Evolutionary conservation across 2,888 invertebrate genomes (phyloP), one percentile per base, ranked within the genome.

Genomic region (Branchellion lobata): DNA sequence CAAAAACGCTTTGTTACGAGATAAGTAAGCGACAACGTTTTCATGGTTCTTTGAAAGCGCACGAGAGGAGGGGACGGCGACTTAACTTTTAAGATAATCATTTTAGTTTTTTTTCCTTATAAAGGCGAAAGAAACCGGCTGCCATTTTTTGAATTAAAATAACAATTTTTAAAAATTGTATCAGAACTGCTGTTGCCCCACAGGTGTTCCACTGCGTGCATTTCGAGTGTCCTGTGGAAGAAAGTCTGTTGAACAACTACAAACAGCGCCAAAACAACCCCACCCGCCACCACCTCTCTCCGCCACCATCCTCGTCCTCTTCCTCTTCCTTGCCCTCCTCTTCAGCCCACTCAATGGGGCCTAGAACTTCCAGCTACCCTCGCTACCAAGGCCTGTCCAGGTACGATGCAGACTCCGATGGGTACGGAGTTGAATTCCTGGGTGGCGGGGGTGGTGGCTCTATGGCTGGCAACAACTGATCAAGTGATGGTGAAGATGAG

Each of bases 151-250:
- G n/a, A n/a, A n/a, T n/a, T n/a, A n/a, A n/a, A n/a, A n/a, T n/a
- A n/a, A n/a, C n/a, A n/a, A n/a, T n/a, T n/a, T n/a, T n/a, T n/a
- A n/a, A n/a, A n/a, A n/a, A n/a, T n/a, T n/a, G n/a, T n/a, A n/a
- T n/a, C n/a, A n/a, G n/a, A 5, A 40, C 40, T 14, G 5, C 40
- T 14, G 14, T 14, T 14, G 14, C 40, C 40, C 5, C 40, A 40
- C 40, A 96, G 91, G 96, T 96, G 79, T 98, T 98, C 88, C 97
- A 98, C 87, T 93, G 96, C 87, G 98, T 98, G 78, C 98, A 98
- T 89, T 92, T 98, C 88, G 98, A 98, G 89, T 95, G 95, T 84
- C 97, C 98, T 5, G 85, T 85, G n/a, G 85, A 85, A 36, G 76
- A 81, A 27, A 61, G 53, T 33, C 75, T 83, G 0, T 75, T 87